These are phyloP conservation scores for Eupeodes latifasciatus DNA, from an alignment of 2,888 invertebrate species.

Conservation along the genomic window DNA sequence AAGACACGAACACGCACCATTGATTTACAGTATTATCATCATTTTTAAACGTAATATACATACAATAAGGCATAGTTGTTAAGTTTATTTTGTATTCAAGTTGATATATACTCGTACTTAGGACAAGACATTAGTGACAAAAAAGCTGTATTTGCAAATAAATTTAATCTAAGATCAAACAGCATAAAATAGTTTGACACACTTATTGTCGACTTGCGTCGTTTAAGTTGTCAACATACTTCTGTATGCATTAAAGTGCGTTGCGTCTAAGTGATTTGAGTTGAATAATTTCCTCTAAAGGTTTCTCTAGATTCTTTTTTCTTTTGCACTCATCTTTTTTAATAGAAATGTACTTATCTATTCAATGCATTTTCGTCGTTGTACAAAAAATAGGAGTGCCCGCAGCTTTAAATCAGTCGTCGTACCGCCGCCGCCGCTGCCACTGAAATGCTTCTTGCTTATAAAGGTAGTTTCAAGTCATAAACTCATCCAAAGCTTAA, in stretches of 20 bases:
- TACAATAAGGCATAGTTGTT: too few species aligned
- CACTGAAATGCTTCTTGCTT: neutral
- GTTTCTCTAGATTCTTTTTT: neutral
- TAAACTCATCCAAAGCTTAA: slow-evolving; percentile 36
- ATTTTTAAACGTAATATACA: too few species aligned
- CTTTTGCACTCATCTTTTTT: neutral
- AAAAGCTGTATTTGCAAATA: too few species aligned
- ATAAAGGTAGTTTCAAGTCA: neutral
- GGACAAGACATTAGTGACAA: too few species aligned
- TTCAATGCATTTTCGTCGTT: slow-evolving; percentile 1
- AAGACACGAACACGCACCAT: too few species aligned
- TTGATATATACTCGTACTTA: too few species aligned
- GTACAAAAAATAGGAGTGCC: slow-evolving; percentile 33
- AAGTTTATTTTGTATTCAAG: too few species aligned
- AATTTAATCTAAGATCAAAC: too few species aligned
- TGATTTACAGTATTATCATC: too few species aligned
- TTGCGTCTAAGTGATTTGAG: neutral
- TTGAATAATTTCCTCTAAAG: neutral
- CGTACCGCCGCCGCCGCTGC: neutral
- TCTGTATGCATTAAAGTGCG: neutral
- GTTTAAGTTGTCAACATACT: too few species aligned
- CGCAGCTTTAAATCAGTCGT: slow-evolving; percentile 8
- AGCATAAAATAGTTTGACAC: neutral
- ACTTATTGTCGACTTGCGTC: neutral
- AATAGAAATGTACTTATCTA: slow-evolving; percentile 18